These are phyloP conservation scores for Drosophila percnosoma DNA, from an alignment of 2,888 invertebrate genomes.

Conservation along the genomic window DNA sequence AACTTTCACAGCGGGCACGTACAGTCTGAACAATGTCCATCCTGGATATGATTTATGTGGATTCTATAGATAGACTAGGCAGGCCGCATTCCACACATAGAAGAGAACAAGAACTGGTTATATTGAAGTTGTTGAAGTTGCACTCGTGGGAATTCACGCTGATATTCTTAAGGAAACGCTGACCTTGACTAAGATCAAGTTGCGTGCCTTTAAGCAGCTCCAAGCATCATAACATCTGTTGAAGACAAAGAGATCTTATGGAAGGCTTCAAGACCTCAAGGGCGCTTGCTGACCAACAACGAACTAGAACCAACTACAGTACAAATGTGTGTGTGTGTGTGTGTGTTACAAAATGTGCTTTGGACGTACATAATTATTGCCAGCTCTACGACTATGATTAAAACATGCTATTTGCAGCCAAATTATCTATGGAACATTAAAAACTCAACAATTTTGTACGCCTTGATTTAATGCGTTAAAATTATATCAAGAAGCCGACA, in stretches of 20 bases:
- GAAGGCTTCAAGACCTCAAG: constrained; percentile 46
- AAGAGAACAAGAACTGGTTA: constrained; percentile 39
- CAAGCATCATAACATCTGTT: not conserved
- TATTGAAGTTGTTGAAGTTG: constrained; percentile 16
- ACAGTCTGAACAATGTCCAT: not conserved
- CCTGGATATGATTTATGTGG: constrained; percentile 4
- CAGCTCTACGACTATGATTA: constrained; percentile 32
- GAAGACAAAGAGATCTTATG: constrained; percentile 12
- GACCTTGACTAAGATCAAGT: constrained; percentile 62
- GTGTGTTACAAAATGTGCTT: constrained; percentile 35
- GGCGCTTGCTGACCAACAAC: constrained; percentile 37
- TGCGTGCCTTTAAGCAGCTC: constrained; percentile 6
- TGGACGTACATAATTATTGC: constrained; percentile 40
- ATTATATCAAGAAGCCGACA: constrained; percentile 27
- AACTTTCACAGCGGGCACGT: constrained; percentile 30
- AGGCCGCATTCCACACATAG: constrained; percentile 49
- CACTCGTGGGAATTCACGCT: constrained; percentile 29
- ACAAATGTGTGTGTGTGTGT: constrained; percentile 4
- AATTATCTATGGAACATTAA: constrained; percentile 21
- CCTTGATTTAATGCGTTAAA: constrained; percentile 51
- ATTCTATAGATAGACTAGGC: constrained; percentile 48
- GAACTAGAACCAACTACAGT: constrained; percentile 48
- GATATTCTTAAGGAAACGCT: constrained; percentile 32
- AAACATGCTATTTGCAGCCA: constrained; percentile 22
- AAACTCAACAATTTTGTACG: constrained; percentile 30